Conservation (phyloP, 2,797 vertebrate species). For the Atherinosoma microstoma region DNA sequence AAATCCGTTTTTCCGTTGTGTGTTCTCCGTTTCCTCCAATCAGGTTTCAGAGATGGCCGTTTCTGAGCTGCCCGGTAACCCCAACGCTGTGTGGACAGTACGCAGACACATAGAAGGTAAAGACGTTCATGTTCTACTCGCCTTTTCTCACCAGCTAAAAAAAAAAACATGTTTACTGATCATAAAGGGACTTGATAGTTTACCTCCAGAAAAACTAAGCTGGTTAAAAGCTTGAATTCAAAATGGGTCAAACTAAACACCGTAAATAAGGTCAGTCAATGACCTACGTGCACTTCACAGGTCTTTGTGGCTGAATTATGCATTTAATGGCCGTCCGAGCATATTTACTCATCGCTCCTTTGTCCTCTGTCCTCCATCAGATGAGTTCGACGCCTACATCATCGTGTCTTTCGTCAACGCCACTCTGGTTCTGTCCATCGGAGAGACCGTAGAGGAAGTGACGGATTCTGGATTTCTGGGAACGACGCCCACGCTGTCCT, state of each 20-base stretch:
- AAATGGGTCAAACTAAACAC: too few relatives aligned
- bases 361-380: slow-evolving; percentile 67
- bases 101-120: slow-evolving; percentile 97
- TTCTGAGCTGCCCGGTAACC: slow-evolving; percentile 98
- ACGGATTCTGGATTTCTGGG: slow-evolving; percentile 98
- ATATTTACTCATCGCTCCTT: not conserved
- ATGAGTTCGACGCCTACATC: slow-evolving; percentile 99
- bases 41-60: slow-evolving; percentile 99
- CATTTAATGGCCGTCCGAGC: not conserved
- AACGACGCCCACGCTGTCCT: slow-evolving; percentile 98
- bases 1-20: not conserved
- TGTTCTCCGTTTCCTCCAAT: not conserved
- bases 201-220: not conserved
- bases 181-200: too few relatives aligned
- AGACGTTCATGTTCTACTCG: not conserved
- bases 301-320: too few relatives aligned
- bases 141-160: not conserved
- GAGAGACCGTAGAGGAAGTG: slow-evolving; percentile 98
- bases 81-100: slow-evolving; percentile 99
- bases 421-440: slow-evolving; percentile 95
- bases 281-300: too few relatives aligned
- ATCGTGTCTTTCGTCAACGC: slow-evolving; percentile 99
- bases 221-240: too few relatives aligned
- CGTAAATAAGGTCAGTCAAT: too few relatives aligned
- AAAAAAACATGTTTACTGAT: too few relatives aligned